Base-by-base conservation (phyloP, 2,797 vertebrate species). In the Intellagama lesueurii region DNA sequence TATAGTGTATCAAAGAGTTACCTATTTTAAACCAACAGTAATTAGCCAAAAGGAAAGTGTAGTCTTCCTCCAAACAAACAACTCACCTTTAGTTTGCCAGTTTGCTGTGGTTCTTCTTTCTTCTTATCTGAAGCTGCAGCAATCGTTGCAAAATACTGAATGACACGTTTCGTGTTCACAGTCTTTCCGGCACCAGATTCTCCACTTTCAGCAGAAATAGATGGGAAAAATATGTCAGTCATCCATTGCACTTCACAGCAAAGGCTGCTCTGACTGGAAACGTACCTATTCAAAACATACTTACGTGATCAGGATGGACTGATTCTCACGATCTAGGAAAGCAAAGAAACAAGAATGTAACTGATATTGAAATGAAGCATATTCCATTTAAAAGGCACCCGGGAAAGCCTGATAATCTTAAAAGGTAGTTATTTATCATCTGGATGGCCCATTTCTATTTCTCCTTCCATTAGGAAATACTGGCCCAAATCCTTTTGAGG, bases 131-230 rank as follows among this genome's bases (percentile, higher is more conserved):
- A 96, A 88, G 97, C 92, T 0, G 98, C 97, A 92, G 98, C 98
- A 95, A 98, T 98, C 97, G 98, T 98, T 91, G 98, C 98, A 97
- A 99, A 99, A 96, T 98, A 99, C 97, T 99, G 98, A 96, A 99
- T 99, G 97, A 99, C 98, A 97, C 98, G 98, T 87, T 99, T 99
- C 0, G 98, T 98, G 96, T 99, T 99, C 89, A 99, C 98, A 94
- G 98, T 99, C 97, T 99, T 99, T 89, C 98, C 98, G 4, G 98
- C 98, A 92, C 98, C 98, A 0, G 98, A 98, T 98, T 99, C 98
- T 98, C 98, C 98, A 0, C 98, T 98, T 92, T 66, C 82, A 85
- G 85, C 80, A 35, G 76, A 88, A 90, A 86, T 7, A 92, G 79
- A 92, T 76, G 73, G 81, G 87, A 80, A 70, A 12, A 56, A 84